Evolutionary conservation across 2,888 invertebrate genomes (phyloP), one percentile per base, ranked within the genome.

Genomic region (Choreutis nemorana): DNA sequence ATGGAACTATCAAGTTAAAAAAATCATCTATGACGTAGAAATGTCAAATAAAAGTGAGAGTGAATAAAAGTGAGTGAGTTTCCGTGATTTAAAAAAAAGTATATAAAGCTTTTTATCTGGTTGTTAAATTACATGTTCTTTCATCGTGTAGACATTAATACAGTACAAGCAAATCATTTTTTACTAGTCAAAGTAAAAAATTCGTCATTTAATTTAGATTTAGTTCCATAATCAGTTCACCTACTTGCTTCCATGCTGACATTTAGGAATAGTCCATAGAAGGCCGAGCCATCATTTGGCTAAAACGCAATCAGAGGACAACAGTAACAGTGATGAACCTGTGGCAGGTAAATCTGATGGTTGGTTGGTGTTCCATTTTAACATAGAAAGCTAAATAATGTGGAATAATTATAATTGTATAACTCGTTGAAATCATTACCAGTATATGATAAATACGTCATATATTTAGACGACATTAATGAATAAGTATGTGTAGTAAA

Each of bases 241-340:
- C n/a, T n/a, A n/a, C n/a, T n/a, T n/a, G n/a, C n/a, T 65, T 67
- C 47, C 67, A 70, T 46, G 71, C 71, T 60, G 71, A 68, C 39
- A 46, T 45, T 33, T 68, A 73, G 73, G 65, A 66, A 18, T 18
- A 18, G 8, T 8, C 8, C 54, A 63, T 63, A 73, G 81, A 48
- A 59, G 80, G 44, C 62, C 80, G 40, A 73, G 77, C 45, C 77
- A 71, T 36, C 75, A 78, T 60, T 63, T 82, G 49, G 68, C 81
- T 42, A 86, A 86, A 63, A 78, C 82, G 42, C 81, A 82, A 34
- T 86, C 86, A 0, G 84, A 86, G 48, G 87, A 87, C 41, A 86
- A 85, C 54, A 86, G 85, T 62, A 83, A 80, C 55, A 83, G 82
- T 39, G 85, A 86, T 41, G 86, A 86, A 40, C 83, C n/a, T n/a